Evolutionary conservation across 2,113 vertebrate species (phyloP).

Genomic region (Orientallactaga bullata): DNA sequence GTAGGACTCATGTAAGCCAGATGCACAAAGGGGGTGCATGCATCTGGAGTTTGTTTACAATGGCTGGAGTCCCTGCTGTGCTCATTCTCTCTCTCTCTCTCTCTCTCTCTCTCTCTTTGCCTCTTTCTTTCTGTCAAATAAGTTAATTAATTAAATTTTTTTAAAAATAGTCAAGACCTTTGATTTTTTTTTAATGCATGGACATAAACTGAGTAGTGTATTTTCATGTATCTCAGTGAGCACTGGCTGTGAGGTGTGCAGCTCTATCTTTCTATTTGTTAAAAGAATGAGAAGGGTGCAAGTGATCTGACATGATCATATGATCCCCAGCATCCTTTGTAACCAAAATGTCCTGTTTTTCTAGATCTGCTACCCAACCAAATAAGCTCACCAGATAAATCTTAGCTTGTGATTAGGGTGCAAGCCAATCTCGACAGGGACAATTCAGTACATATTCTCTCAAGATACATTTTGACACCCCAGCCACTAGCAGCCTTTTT

Average conservation of each 20-base stretch:
- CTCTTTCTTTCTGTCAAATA: no score
- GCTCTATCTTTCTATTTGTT: background rate
- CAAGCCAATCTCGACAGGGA: background rate
- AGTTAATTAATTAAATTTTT: no score
- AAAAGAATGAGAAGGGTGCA: background rate
- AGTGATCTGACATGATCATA: background rate
- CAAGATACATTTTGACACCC: slow-evolving; percentile 16
- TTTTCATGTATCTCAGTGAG: background rate
- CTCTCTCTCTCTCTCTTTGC: no score
- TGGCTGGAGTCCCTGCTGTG: no score
- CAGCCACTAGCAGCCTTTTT: slow-evolving; percentile 39
- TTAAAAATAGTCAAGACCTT: background rate
- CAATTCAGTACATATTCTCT: background rate
- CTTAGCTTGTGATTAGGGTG: background rate
- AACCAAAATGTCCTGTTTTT: background rate
- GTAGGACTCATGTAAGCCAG: no score
- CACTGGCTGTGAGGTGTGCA: no score
- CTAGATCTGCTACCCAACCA: background rate
- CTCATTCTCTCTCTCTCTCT: no score
- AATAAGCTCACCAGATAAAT: background rate
- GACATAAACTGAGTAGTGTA: background rate
- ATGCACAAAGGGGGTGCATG: no score
- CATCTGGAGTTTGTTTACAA: no score
- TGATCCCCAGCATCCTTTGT: background rate
- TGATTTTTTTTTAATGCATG: background rate